These are phyloP conservation scores for Mesodorylaimus sp. DNA, from an alignment of 2,888 invertebrate species.

Conservation along the genomic window DNA sequence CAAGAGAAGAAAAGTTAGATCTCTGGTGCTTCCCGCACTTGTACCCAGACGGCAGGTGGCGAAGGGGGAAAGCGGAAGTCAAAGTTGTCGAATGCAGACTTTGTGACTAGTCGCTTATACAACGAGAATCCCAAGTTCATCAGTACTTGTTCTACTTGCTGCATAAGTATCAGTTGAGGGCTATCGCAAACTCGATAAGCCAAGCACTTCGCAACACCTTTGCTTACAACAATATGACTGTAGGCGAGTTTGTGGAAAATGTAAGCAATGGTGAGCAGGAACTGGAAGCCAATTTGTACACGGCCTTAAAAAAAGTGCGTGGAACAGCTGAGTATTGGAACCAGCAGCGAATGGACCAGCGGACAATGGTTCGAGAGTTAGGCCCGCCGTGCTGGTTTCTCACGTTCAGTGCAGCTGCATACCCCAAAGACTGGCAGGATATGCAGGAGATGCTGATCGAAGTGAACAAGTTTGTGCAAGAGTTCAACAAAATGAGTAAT, in stretches of 20 bases:
- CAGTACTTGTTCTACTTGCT: no score
- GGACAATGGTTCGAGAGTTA: neutral
- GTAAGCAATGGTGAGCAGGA: neutral
- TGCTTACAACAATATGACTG: neutral
- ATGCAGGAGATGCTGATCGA: neutral
- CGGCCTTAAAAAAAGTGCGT: neutral
- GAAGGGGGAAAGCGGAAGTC: no score
- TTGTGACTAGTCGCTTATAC: no score
- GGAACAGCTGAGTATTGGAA: conserved; percentile 6
- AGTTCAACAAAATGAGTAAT: neutral
- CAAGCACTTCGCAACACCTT: no score
- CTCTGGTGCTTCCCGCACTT: no score
- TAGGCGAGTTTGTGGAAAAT: neutral
- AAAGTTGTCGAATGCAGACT: no score
- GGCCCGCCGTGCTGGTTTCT: neutral
- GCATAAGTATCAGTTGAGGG: no score
- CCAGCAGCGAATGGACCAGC: neutral
- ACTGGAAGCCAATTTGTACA: conserved; percentile 4
- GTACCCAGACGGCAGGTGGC: no score
- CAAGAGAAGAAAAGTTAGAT: no score
- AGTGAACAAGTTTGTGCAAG: neutral
- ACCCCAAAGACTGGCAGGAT: conserved; percentile 2
- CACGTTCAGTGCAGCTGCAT: conserved; percentile 1
- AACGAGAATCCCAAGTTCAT: no score
- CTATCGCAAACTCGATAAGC: no score